Evolutionary conservation across 2,888 invertebrate species (phyloP).

Genomic region (Physocephala rufipes): DNA sequence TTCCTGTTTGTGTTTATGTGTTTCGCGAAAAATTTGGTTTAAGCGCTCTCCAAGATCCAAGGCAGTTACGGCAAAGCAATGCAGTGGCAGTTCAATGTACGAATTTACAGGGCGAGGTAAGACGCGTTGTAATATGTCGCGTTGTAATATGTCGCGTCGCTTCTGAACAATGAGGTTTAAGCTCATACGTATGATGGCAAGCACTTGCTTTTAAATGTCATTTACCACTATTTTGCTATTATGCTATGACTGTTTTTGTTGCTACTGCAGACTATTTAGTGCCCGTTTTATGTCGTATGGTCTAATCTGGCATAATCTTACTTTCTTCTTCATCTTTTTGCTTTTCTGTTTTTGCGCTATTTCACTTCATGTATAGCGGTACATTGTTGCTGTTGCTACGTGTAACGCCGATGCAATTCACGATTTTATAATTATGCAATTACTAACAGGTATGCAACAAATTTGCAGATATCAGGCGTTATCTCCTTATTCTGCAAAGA

Average conservation of each 20-base stretch:
- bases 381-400: too few species aligned
- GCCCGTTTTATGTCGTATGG: not conserved
- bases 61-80: not conserved
- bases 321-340: too few species aligned
- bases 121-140: too few species aligned
- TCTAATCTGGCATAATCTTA: not conserved
- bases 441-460: not conserved
- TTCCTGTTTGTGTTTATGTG: not conserved
- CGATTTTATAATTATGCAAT: slow-evolving; percentile 19
- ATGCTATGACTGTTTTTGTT: not conserved
- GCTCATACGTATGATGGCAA: not conserved
- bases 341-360: not conserved
- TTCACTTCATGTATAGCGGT: not conserved
- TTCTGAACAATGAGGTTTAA: too few species aligned
- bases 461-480: slow-evolving; percentile 3
- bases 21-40: slow-evolving; percentile 7
- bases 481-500: too few species aligned
- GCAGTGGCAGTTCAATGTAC: slow-evolving; percentile 14
- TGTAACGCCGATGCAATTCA: not conserved
- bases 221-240: not conserved
- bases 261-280: not conserved
- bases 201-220: not conserved
- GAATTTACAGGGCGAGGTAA: not conserved
- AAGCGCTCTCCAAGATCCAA: slow-evolving; percentile 13
- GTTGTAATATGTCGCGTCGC: too few species aligned